These are phyloP conservation scores for Lasioglossum vierecki DNA, from an alignment of 2,888 invertebrate genomes.

Conservation along the genomic window DNA sequence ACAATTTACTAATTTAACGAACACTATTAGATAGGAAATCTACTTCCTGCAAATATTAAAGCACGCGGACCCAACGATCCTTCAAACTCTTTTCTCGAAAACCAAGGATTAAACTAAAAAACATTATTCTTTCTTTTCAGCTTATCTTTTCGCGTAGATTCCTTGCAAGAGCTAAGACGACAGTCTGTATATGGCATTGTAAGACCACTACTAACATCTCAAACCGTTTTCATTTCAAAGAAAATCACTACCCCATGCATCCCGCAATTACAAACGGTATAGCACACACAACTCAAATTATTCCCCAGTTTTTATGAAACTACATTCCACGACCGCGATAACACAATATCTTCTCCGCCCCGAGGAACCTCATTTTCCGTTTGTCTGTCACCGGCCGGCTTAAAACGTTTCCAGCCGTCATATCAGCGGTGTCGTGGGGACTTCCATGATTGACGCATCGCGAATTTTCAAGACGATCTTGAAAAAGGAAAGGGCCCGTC, in stretches of 20 bases:
- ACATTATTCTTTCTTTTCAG: background rate
- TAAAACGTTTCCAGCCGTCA: constrained; percentile 18
- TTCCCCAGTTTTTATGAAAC: background rate
- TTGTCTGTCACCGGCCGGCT: constrained; percentile 9
- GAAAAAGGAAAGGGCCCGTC: constrained; percentile 6
- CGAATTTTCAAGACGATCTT: constrained; percentile 48
- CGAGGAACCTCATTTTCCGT: background rate
- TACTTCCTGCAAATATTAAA: no score
- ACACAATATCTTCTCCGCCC: background rate
- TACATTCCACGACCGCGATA: background rate
- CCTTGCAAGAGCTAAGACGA: no score
- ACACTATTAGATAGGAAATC: no score
- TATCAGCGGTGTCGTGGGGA: constrained; percentile 1
- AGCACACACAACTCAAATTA: background rate
- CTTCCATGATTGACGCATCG: constrained; percentile 40
- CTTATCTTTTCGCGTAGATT: background rate
- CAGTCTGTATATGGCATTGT: no score
- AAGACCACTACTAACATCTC: no score
- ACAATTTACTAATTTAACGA: no score
- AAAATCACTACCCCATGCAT: background rate
- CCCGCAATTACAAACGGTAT: background rate
- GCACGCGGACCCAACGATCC: no score
- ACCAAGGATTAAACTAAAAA: background rate
- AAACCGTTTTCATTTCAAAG: background rate
- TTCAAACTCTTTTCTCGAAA: no score